A percentile compares a stretch with the other conserved stretches of the same genome.
phyloP scores from a whole-genome alignment of 2,888 invertebrate species.

The Gastrophysa polygoni region DNA sequence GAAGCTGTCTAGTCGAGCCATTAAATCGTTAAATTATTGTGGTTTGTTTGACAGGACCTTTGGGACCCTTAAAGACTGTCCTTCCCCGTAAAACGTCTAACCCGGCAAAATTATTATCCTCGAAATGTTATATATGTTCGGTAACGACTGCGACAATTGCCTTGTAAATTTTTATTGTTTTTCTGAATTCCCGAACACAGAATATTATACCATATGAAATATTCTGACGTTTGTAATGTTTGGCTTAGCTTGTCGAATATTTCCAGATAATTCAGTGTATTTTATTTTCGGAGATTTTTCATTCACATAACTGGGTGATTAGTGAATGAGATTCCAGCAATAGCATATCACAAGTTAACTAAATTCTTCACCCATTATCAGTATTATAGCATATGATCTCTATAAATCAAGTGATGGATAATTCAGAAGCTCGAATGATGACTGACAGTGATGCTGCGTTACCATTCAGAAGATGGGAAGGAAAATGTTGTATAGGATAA shows the following conservation, averaged over 20 bases:
- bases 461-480: no score
- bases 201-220: neutral
- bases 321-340: neutral
- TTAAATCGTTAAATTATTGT: conserved; percentile 55
- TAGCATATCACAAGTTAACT: neutral
- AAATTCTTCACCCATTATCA: no score
- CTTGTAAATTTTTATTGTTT: conserved; percentile 20
- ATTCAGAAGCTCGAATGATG: no score
- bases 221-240: neutral
- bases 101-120: conserved; percentile 48
- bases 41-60: conserved; percentile 54
- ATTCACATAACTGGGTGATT: neutral
- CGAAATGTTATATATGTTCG: conserved; percentile 44
- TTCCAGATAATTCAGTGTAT: neutral
- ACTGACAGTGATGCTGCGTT: no score
- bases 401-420: no score
- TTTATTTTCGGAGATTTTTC: neutral
- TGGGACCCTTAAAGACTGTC: conserved; percentile 48
- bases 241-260: neutral
- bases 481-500: no score
- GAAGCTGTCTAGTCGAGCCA: conserved; percentile 45
- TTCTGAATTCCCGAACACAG: conserved; percentile 4
- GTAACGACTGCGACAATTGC: conserved; percentile 19
- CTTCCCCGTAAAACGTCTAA: conserved; percentile 41
- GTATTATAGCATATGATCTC: no score